phyloP scores from a whole-genome alignment of 1,140 invertebrate species.

The Drosophila neocordata region DNA sequence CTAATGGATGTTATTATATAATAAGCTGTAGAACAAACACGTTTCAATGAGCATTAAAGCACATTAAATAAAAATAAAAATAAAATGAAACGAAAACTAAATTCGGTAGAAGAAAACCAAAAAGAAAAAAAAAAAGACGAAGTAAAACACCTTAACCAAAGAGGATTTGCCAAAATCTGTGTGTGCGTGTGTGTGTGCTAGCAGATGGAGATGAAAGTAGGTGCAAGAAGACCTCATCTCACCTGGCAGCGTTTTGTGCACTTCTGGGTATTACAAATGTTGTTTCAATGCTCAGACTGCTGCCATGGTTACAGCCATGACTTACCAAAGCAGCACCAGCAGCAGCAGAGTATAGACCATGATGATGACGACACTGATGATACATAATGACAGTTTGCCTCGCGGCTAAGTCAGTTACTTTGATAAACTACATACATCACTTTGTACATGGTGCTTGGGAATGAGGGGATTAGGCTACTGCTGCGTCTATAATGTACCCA shows the following conservation, averaged over 20 bases:
- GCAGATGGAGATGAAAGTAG: slow-evolving; percentile 11
- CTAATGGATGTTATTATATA: slow-evolving; percentile 79
- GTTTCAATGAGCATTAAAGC: slow-evolving; percentile 63
- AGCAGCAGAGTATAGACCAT: not conserved
- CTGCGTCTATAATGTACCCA: not conserved
- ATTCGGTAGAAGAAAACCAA: slow-evolving; percentile 16
- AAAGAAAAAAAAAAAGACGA: not conserved
- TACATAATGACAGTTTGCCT: slow-evolving; percentile 58
- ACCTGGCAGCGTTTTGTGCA: slow-evolving; percentile 15
- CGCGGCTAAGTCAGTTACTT: slow-evolving; percentile 51
- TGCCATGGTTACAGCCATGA: slow-evolving; percentile 1
- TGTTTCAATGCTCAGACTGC: slow-evolving; percentile 5
- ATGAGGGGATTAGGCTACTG: not conserved
- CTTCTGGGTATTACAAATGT: slow-evolving; percentile 21
- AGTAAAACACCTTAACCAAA: slow-evolving; percentile 4
- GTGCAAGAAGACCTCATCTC: slow-evolving; percentile 35
- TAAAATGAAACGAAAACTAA: slow-evolving; percentile 18
- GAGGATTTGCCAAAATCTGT: slow-evolving; percentile 10
- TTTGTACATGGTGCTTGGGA: not conserved
- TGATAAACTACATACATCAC: slow-evolving; percentile 60
- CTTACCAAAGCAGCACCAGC: not conserved
- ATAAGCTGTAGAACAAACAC: slow-evolving; percentile 73
- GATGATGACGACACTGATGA: slow-evolving; percentile 49
- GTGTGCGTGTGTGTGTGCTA: not conserved
- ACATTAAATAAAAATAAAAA: slow-evolving; percentile 68